Conservation (phyloP, 2,797 vertebrate species). For the Melanotaenia parkinsoni region DNA sequence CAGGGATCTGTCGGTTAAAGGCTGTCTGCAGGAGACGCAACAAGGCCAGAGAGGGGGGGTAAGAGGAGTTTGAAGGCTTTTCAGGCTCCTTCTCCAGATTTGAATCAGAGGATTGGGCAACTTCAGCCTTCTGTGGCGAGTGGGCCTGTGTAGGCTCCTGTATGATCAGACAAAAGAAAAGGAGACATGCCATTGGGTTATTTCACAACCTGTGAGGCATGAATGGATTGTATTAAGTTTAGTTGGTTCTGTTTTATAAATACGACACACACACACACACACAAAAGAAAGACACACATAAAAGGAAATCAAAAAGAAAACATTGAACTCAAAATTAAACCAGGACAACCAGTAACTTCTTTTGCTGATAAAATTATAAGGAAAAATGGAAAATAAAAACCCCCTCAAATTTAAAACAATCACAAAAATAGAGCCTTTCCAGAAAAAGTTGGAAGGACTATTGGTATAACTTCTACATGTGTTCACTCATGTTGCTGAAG, state of each 20-base stretch:
- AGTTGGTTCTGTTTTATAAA: neutral
- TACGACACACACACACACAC: neutral
- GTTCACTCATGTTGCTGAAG: neutral
- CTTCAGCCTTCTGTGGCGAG: constrained; percentile 42
- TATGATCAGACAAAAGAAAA: constrained; percentile 46
- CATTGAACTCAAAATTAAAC: neutral
- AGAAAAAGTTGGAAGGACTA: neutral
- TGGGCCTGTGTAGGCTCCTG: constrained; percentile 67
- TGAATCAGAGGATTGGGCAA: constrained; percentile 53
- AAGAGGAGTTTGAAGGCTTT: constrained; percentile 56
- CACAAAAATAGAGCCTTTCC: neutral
- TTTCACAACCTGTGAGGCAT: neutral
- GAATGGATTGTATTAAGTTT: neutral
- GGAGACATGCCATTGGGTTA: constrained; percentile 3
- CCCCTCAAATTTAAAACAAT: neutral
- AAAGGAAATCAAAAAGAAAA: neutral
- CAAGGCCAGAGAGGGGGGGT: constrained; percentile 82
- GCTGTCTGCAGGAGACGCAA: constrained; percentile 89
- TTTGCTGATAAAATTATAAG: neutral
- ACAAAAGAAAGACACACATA: too few species aligned
- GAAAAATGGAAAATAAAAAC: neutral
- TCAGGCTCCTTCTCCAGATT: constrained; percentile 54
- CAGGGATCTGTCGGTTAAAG: constrained; percentile 84
- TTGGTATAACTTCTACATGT: neutral
- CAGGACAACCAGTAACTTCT: neutral